phyloP scores from a whole-genome alignment of 2,113 vertebrate species.

The Callaeas wilsoni region DNA sequence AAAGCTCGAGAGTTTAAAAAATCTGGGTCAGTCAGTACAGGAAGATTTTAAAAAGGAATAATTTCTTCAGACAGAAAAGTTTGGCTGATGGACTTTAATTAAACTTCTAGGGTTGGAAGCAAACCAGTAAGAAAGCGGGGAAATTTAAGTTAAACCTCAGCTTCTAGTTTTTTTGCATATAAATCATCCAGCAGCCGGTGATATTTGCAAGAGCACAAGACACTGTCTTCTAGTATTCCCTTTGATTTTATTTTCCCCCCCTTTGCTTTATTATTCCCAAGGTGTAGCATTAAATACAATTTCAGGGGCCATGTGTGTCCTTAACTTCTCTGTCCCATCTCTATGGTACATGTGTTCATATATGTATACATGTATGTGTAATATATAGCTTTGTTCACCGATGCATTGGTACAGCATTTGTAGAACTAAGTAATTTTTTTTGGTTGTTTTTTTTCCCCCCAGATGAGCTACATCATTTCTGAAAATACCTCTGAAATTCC shows the following conservation, averaged over 20 bases:
- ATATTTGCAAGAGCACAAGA: conserved; percentile 6
- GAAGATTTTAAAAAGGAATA: not conserved
- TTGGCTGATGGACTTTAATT: conserved; percentile 33
- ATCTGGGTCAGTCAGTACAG: not conserved
- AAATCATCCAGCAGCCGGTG: conserved; percentile 40
- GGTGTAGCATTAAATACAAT: not conserved
- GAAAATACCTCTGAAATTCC: conserved; percentile 45
- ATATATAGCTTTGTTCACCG: not conserved
- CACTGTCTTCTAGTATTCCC: not conserved
- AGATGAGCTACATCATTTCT: not conserved
- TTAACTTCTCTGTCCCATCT: not conserved
- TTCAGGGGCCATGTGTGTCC: not conserved
- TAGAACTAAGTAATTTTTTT: not conserved
- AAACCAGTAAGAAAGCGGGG: not conserved
- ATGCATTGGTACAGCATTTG: not conserved
- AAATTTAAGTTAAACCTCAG: not conserved
- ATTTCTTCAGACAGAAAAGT: not conserved
- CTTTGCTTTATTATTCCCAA: conserved; percentile 20
- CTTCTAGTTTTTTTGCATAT: conserved; percentile 7
- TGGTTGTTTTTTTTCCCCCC: not conserved
- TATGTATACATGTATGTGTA: not conserved
- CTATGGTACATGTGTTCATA: not conserved
- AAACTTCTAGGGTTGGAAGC: conserved; percentile 12
- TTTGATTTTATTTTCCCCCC: not conserved
- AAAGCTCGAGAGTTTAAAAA: not conserved